A percentile compares a stretch with the other conserved stretches of the same genome.
Conservation (phyloP, 2,888 invertebrate species). For the Trachelus tabidus region DNA sequence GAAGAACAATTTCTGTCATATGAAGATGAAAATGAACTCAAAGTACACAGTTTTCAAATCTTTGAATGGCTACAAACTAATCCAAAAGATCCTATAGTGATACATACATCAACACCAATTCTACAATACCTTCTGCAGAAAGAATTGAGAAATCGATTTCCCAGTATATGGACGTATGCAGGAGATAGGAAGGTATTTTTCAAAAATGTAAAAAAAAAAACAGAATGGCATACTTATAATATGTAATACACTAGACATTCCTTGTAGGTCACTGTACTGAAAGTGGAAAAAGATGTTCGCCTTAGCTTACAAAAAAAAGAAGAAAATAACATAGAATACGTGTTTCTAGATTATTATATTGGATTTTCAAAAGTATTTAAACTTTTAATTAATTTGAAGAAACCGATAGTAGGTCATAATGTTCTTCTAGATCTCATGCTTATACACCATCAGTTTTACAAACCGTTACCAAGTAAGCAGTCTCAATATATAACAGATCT, state of each 20-base stretch:
- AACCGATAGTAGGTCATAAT: conserved; percentile 84
- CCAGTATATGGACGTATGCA: conserved; percentile 62
- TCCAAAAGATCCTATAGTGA: conserved; percentile 50
- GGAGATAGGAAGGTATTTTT: conserved; percentile 36
- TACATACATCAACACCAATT: conserved; percentile 66
- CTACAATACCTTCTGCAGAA: conserved; percentile 72
- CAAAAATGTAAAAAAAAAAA: background rate
- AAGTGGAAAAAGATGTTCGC: conserved; percentile 55
- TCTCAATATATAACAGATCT: no score
- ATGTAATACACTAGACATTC: conserved; percentile 4
- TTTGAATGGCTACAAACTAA: conserved; percentile 59
- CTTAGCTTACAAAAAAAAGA: conserved; percentile 47
- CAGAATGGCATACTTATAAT: background rate
- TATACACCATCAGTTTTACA: conserved; percentile 78
- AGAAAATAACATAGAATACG: conserved; percentile 66
- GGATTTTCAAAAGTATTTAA: conserved; percentile 78
- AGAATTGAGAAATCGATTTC: conserved; percentile 70
- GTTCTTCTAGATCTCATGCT: conserved; percentile 77
- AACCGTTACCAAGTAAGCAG: conserved; percentile 72
- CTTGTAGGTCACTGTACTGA: conserved; percentile 58
- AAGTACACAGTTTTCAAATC: conserved; percentile 55
- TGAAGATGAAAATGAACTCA: conserved; percentile 54
- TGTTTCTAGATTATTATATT: conserved; percentile 68
- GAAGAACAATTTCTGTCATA: conserved; percentile 39
- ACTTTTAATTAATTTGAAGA: conserved; percentile 70